A percentile compares a stretch with the other conserved stretches of the same genome.
Evolutionary conservation across 2,113 vertebrate genomes (phyloP).

Genomic region (Dipodomys ordii): DNA sequence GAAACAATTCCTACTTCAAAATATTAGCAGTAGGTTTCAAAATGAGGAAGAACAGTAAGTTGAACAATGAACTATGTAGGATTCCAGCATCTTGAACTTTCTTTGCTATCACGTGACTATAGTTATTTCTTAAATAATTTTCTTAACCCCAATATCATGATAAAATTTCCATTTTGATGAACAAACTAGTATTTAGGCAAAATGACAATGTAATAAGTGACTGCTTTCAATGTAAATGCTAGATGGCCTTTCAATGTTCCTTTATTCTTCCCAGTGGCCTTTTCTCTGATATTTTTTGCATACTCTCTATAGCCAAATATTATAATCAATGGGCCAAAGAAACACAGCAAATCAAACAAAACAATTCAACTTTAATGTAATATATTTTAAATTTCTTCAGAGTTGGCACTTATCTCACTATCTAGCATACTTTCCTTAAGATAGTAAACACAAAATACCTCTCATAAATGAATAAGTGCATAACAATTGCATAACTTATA

Average conservation of each 20-base stretch:
- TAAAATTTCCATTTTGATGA: neutral
- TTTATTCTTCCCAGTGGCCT: neutral
- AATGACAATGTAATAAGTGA: neutral
- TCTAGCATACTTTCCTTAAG: neutral
- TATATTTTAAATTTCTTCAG: conserved; percentile 19
- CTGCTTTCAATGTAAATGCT: neutral
- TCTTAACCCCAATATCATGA: conserved; percentile 39
- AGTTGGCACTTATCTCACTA: neutral
- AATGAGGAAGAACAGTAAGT: conserved; percentile 64
- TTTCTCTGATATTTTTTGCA: neutral
- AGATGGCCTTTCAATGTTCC: neutral
- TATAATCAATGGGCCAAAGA: neutral
- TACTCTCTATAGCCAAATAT: neutral
- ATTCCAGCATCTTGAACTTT: conserved; percentile 55
- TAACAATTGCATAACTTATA: neutral
- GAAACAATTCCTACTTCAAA: conserved; percentile 64
- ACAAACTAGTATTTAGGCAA: neutral
- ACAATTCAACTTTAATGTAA: neutral
- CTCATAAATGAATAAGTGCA: neutral
- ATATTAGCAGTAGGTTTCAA: conserved; percentile 60
- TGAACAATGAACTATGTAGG: conserved; percentile 65
- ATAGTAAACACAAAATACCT: neutral
- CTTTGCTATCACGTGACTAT: neutral
- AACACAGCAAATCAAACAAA: neutral
- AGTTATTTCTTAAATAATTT: conserved; percentile 32